Evolutionary conservation across 2,113 vertebrate genomes (phyloP).

Genomic region (Apeltes quadracus): DNA sequence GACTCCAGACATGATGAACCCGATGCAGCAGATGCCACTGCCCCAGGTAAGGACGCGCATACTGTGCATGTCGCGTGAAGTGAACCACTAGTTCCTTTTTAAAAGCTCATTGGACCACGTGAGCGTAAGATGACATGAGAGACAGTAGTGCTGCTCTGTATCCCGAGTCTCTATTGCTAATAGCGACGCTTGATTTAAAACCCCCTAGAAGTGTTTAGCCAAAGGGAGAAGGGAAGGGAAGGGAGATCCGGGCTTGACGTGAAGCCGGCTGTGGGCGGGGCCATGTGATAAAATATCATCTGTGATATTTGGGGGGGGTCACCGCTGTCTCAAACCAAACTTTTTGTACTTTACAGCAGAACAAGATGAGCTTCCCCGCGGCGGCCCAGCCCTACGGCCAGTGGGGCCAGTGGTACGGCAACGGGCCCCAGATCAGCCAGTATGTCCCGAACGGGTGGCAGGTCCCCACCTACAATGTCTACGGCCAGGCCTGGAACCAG

Average conservation of each 20-base stretch:
- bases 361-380: constrained; percentile 91
- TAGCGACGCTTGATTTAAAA: background rate
- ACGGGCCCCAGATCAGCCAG: constrained; percentile 92
- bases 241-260: too few relatives aligned
- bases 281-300: background rate
- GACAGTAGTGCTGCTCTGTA: background rate
- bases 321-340: background rate
- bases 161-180: background rate
- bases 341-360: constrained; percentile 78
- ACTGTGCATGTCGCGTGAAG: background rate
- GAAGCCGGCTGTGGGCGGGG: background rate
- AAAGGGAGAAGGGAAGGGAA: too few relatives aligned
- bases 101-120: too few relatives aligned
- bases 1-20: constrained; percentile 90
- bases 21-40: constrained; percentile 88
- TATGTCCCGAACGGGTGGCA: constrained; percentile 98
- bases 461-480: constrained; percentile 92
- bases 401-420: constrained; percentile 97
- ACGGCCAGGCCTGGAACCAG: constrained; percentile 95
- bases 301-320: background rate
- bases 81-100: background rate
- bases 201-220: background rate
- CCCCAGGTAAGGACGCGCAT: constrained; percentile 71
- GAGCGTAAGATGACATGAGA: background rate
- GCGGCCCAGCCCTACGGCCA: constrained; percentile 92